Percentiles rank a stretch among this genome's conserved stretches.
phyloP scores from a whole-genome alignment of 2,113 vertebrate genomes.

The Nicator chloris region DNA sequence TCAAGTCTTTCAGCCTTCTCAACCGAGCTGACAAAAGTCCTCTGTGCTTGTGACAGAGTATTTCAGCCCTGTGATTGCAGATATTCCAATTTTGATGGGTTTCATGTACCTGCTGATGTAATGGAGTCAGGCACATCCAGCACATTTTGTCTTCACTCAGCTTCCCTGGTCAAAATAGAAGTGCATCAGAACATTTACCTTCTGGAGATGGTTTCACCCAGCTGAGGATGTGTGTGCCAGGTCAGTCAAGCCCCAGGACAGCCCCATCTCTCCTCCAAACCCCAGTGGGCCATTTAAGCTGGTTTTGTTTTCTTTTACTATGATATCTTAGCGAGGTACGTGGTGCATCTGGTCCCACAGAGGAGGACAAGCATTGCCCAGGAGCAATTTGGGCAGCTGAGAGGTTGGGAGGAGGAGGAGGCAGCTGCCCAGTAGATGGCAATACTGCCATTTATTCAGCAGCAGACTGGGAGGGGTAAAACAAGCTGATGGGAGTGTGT shows the following conservation, averaged over 20 bases:
- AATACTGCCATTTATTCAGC: background rate
- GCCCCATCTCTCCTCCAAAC: background rate
- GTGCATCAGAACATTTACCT: background rate
- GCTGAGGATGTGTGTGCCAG: background rate
- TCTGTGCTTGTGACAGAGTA: background rate
- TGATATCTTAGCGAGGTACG: fast-evolving
- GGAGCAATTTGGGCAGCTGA: background rate
- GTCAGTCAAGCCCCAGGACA: background rate
- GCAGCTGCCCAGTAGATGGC: conserved; percentile 34
- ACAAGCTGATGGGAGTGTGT: background rate
- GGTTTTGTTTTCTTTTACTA: background rate
- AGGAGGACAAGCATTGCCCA: background rate
- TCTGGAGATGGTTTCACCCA: background rate
- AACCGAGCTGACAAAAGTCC: background rate
- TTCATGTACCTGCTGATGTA: background rate
- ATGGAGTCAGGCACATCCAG: background rate
- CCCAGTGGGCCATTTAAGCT: fast-evolving
- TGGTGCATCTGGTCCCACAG: background rate
- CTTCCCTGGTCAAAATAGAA: background rate
- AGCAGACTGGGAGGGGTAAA: background rate
- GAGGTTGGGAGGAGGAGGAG: background rate
- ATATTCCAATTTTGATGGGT: background rate
- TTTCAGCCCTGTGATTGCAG: background rate
- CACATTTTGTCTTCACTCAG: background rate
- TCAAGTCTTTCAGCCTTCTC: background rate